Conservation (phyloP, 2,797 vertebrate species). For the Knipowitschia caucasica region DNA sequence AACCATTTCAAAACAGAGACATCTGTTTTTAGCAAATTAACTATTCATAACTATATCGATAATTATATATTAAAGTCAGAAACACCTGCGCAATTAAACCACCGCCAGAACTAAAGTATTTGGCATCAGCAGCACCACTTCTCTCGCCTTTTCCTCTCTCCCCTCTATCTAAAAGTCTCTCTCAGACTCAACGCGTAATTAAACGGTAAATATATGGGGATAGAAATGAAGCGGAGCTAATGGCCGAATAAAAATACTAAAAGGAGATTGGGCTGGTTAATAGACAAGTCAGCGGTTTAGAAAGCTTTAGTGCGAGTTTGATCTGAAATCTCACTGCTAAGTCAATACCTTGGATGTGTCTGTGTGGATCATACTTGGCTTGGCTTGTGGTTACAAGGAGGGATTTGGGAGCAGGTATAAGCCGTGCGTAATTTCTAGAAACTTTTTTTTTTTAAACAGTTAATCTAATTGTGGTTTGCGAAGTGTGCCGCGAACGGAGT, state of each 20-base stretch:
- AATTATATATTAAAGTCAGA: no score
- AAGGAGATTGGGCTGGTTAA: constrained; percentile 43
- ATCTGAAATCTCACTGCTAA: neutral
- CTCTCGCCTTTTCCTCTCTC: neutral
- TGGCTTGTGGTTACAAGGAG: neutral
- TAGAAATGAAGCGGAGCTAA: constrained; percentile 54
- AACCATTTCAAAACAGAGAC: no score
- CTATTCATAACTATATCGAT: no score
- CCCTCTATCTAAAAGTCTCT: neutral
- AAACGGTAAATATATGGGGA: constrained; percentile 50
- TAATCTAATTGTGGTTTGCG: constrained; percentile 6
- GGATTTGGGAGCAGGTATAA: constrained; percentile 4
- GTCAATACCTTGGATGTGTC: neutral
- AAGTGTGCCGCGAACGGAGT: neutral
- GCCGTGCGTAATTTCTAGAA: constrained; percentile 7
- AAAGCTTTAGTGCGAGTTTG: neutral
- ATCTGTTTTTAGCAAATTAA: no score
- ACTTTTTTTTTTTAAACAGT: constrained; percentile 4
- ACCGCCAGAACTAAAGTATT: no score
- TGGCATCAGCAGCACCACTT: constrained; percentile 7
- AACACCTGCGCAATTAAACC: no score
- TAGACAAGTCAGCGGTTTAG: constrained; percentile 38
- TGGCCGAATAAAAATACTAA: constrained; percentile 55
- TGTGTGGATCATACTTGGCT: no score
- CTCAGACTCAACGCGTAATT: constrained; percentile 50